Percentiles rank a stretch among this genome's conserved stretches.
Evolutionary conservation across 2,113 vertebrate genomes (phyloP).

Genomic region (Notothenia rossii): DNA sequence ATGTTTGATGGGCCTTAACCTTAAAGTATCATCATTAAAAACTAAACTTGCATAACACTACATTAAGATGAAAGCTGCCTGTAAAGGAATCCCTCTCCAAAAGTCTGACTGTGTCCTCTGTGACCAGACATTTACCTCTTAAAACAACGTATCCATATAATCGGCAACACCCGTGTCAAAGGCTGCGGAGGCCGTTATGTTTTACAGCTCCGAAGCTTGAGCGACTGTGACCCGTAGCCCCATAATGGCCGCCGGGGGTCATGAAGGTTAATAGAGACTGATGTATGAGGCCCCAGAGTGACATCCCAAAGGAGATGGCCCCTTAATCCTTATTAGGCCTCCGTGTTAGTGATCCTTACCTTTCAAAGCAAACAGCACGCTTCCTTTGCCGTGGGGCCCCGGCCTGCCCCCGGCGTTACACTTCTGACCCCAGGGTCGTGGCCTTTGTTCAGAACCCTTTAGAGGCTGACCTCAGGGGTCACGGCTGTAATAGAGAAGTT

Average conservation of each 20-base stretch:
- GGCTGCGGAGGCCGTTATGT: conserved; percentile 21
- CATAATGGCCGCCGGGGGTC: conserved; percentile 77
- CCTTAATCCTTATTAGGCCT: conserved; percentile 88
- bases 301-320: conserved; percentile 85
- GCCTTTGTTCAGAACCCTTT: conserved; percentile 92
- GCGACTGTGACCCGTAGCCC: conserved; percentile 66
- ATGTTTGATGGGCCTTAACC: neutral
- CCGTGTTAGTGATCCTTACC: conserved; percentile 86
- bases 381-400: conserved; percentile 84
- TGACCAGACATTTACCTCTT: conserved; percentile 52
- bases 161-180: conserved; percentile 37
- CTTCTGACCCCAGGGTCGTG: conserved; percentile 91
- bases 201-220: conserved; percentile 57
- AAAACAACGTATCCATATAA: conserved; percentile 48
- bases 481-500: conserved; percentile 91
- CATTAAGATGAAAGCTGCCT: conserved; percentile 14
- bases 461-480: conserved; percentile 90
- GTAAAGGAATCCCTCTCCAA: neutral
- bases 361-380: conserved; percentile 91
- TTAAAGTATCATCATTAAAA: neutral
- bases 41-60: too few species aligned
- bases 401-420: conserved; percentile 88
- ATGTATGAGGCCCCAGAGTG: conserved; percentile 81
- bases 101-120: conserved; percentile 7
- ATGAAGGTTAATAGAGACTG: conserved; percentile 83